Conservation (phyloP, 2,888 invertebrate genomes). For the Torymus tubicola region DNA sequence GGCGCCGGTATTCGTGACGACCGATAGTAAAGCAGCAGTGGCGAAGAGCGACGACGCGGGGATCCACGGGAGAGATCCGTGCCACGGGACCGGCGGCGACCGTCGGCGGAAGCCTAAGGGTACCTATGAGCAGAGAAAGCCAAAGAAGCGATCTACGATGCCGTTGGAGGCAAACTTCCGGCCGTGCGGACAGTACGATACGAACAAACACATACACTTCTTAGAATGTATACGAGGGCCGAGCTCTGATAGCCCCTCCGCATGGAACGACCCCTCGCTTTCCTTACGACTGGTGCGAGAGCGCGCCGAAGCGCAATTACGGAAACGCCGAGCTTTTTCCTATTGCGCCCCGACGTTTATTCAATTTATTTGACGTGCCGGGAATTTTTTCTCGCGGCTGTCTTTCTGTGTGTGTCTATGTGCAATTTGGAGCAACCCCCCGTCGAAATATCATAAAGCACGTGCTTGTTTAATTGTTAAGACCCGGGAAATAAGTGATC, state of each 20-base stretch:
- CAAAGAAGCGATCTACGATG: constrained; percentile 60
- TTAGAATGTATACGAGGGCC: constrained; percentile 27
- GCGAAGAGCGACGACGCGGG: too few relatives aligned
- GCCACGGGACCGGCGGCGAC: too few relatives aligned
- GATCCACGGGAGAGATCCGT: too few relatives aligned
- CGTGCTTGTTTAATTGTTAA: constrained; percentile 7
- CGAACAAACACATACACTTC: too few relatives aligned
- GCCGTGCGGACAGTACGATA: too few relatives aligned
- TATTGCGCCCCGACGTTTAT: constrained; percentile 10
- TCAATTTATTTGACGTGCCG: constrained; percentile 44
- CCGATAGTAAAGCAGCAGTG: constrained; percentile 61
- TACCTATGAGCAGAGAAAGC: constrained; percentile 58
- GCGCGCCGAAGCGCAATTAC: constrained; percentile 29
- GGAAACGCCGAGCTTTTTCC: constrained; percentile 28
- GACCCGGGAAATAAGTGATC: not conserved
- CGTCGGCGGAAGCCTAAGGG: constrained; percentile 50
- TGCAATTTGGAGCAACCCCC: not conserved
- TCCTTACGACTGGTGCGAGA: not conserved
- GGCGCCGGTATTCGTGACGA: constrained; percentile 64
- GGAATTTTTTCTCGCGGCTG: not conserved
- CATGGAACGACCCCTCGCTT: constrained; percentile 23
- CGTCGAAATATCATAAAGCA: constrained; percentile 27
- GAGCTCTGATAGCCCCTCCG: constrained; percentile 34
- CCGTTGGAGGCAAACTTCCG: constrained; percentile 47
- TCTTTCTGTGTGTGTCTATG: too few relatives aligned